Percentiles rank a stretch among this genome's conserved stretches.
These are phyloP conservation scores for Pollenia labialis DNA, from an alignment of 2,888 invertebrate genomes.

Conservation along the genomic window DNA sequence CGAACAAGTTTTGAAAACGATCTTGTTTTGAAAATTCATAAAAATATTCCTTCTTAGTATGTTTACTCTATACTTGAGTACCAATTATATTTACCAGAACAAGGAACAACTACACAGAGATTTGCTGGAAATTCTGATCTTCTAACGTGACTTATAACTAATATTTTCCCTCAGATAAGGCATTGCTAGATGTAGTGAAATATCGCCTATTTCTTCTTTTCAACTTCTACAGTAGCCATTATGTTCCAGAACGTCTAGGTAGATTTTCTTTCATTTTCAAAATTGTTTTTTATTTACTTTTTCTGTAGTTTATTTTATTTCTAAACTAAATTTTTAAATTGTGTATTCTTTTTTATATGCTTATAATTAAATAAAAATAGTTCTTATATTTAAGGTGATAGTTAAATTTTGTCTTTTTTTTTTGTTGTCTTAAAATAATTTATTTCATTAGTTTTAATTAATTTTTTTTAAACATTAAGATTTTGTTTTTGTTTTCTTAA, in stretches of 20 bases:
- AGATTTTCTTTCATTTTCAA: conserved; percentile 50
- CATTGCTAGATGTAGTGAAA: too few species aligned
- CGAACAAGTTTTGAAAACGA: too few species aligned
- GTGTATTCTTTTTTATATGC: conserved; percentile 42
- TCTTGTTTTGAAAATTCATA: too few species aligned
- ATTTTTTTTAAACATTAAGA: conserved; percentile 11
- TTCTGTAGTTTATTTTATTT: conserved; percentile 32
- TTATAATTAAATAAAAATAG: conserved; percentile 60
- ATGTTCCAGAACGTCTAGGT: conserved; percentile 32
- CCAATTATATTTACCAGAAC: too few species aligned
- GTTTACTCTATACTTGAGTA: too few species aligned
- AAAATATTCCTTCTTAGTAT: too few species aligned
- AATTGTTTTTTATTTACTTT: conserved; percentile 18
- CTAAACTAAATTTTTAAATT: conserved; percentile 60
- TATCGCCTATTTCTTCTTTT: too few species aligned
- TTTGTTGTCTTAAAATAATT: conserved; percentile 46
- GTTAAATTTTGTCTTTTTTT: conserved; percentile 21
- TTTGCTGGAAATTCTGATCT: too few species aligned
- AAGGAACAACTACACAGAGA: too few species aligned
- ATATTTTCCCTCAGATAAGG: too few species aligned
- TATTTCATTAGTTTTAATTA: conserved; percentile 6
- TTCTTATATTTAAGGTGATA: conserved; percentile 56
- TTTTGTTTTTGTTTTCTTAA: conserved; percentile 11
- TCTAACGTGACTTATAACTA: too few species aligned
- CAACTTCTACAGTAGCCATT: too few species aligned